Evolutionary conservation across 2,888 invertebrate genomes (phyloP).

Genomic region (Lepidocyrtoides sp.): DNA sequence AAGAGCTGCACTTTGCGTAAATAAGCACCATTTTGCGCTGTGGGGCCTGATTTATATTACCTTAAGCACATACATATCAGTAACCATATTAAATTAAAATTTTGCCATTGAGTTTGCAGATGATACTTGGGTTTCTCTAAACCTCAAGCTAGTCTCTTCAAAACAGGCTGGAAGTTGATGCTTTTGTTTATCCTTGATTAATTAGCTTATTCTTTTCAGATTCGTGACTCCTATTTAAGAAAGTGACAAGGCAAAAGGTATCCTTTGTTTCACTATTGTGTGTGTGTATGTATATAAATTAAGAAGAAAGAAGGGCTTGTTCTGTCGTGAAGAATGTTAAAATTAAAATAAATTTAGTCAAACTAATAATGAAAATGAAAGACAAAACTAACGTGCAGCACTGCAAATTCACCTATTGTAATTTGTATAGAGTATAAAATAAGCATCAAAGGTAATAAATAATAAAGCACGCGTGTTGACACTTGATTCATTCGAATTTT

Average conservation of each 20-base stretch:
- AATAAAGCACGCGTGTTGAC: background rate
- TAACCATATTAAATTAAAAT: background rate
- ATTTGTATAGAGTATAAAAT: background rate
- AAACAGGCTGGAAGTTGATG: conserved; percentile 55
- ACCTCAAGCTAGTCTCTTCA: background rate
- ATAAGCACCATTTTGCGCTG: background rate
- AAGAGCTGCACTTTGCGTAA: background rate
- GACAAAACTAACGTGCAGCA: background rate
- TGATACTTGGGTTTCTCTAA: background rate
- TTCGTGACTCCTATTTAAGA: conserved; percentile 67
- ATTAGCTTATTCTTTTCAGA: conserved; percentile 69
- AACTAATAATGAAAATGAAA: background rate
- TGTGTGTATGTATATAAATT: background rate
- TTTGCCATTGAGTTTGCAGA: background rate
- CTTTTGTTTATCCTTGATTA: conserved; percentile 73
- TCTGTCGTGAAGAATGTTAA: conserved; percentile 2
- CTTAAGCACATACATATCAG: too few species aligned
- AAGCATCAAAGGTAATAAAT: conserved; percentile 27
- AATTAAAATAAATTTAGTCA: background rate
- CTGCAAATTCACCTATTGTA: background rate
- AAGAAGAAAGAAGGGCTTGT: background rate
- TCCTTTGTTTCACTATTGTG: conserved; percentile 51
- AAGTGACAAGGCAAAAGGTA: conserved; percentile 51
- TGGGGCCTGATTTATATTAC: background rate
- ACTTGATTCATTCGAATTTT: conserved; percentile 86